Percentiles rank a stretch among this genome's conserved stretches.
These are phyloP conservation scores for Polypedilum pembai DNA, from an alignment of 1,140 invertebrate genomes.

Conservation along the genomic window DNA sequence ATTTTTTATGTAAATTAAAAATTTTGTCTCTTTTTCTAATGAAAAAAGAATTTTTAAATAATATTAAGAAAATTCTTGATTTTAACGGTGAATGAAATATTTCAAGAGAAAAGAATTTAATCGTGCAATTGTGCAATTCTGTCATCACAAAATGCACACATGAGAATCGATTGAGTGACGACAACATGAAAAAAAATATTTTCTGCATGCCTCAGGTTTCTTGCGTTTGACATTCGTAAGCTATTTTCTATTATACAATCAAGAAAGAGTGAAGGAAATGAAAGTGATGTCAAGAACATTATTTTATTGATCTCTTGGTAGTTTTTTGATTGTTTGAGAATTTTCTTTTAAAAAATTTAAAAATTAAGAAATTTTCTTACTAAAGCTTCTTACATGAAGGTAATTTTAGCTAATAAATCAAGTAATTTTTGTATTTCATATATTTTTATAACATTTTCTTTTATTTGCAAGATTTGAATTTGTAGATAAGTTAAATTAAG, in stretches of 20 bases:
- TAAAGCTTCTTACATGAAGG: too few relatives aligned
- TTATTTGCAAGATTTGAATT: too few relatives aligned
- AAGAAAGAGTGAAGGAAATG: neutral
- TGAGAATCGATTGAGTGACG: neutral
- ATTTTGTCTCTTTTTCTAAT: too few relatives aligned
- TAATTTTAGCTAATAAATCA: too few relatives aligned
- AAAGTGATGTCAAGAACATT: neutral
- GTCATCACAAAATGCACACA: neutral
- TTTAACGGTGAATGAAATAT: too few relatives aligned
- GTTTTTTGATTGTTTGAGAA: neutral
- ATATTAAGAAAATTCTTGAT: too few relatives aligned
- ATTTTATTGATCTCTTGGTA: slow-evolving; percentile 5
- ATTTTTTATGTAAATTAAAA: neutral
- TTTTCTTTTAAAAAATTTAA: too few relatives aligned
- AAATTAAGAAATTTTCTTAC: too few relatives aligned
- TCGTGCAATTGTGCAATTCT: neutral
- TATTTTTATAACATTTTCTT: too few relatives aligned
- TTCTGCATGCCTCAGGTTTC: neutral
- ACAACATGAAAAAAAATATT: neutral
- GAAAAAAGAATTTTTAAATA: too few relatives aligned
- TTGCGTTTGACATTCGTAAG: slow-evolving; percentile 4
- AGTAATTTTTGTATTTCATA: too few relatives aligned
- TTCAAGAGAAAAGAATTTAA: neutral
- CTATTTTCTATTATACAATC: neutral
- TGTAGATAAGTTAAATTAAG: too few relatives aligned